These are phyloP conservation scores for Zaprionus tsacasi DNA, from an alignment of 1,140 invertebrate species.

Conservation along the genomic window DNA sequence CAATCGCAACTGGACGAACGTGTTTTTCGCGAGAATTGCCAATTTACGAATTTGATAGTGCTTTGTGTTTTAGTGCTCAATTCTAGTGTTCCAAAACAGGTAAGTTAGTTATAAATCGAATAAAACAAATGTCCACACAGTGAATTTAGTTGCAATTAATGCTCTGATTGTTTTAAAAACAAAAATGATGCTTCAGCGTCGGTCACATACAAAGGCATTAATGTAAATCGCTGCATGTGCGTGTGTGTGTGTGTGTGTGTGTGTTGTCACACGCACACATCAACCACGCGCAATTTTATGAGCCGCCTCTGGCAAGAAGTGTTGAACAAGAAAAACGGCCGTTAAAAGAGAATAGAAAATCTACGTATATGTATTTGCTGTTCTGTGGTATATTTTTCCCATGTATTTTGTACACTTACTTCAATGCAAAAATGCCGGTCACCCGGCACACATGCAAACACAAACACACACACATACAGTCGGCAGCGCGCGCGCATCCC, in stretches of 20 bases:
- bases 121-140: not conserved
- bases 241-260: conserved; percentile 15
- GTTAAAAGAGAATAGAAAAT: conserved; percentile 6
- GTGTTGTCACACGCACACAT: conserved; percentile 9
- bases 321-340: not conserved
- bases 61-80: conserved; percentile 21
- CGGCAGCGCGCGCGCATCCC: not conserved
- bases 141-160: not conserved
- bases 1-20: conserved; percentile 21
- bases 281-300: conserved; percentile 37
- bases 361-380: not conserved
- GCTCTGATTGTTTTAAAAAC: not conserved
- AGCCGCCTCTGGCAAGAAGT: conserved; percentile 6
- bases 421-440: conserved; percentile 7
- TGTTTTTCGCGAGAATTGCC: conserved; percentile 17
- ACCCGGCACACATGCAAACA: conserved; percentile 1
- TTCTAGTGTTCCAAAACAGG: conserved; percentile 28
- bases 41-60: conserved; percentile 7
- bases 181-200: not conserved
- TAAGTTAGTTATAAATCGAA: conserved; percentile 9
- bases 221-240: conserved; percentile 23
- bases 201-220: not conserved
- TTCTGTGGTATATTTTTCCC: not conserved
- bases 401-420: not conserved
- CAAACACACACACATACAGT: not conserved